Evolutionary conservation across 2,113 vertebrate species (phyloP), one percentile per base, ranked within the genome.

Genomic region (Coptodon rendalli): DNA sequence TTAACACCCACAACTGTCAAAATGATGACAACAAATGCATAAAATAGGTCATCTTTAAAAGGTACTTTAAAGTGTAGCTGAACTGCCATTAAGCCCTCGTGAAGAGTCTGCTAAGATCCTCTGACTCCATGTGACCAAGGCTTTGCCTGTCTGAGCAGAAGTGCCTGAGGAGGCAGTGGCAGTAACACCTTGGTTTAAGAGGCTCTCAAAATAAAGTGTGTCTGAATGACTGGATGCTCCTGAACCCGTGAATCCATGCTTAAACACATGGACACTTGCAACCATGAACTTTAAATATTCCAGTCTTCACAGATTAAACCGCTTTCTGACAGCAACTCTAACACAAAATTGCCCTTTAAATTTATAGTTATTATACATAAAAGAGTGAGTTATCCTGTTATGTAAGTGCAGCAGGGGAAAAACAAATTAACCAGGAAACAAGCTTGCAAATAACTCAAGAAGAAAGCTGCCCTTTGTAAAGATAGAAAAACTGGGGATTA

Each of bases 171-270:
- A 91, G 79, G 53, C 57, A 83, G 82, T 89, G 89, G 89, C 93
- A 90, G 92, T 68, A 86, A 92, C 95, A 94, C 95, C 94, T 95
- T 85, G 80, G 85, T 84, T 86, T 93, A 91, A 95, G 87, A 94
- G 91, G 80, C 84, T 94, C 94, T 90, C 81, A 85, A 89, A 94
- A 91, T 94, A 94, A 94, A 88, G 87, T 88, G 86, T 89, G 56
- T 92, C 45, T 85, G 85, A 86, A 91, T 88, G 90, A 92, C 86
- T 84, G 71, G 66, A 86, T 52, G 53, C 89, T 91, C 84, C 80
- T 81, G 38, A 92, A 85, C 82, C 86, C 82, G 83, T 56, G 68
- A 93, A 89, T 90, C 89, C 83, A 93, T 76, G 81, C 87, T 81
- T 45, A 57, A 87, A 87, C 53, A 83, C 86, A 92, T 48, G 36